A percentile compares a stretch with the other conserved stretches of the same genome.
Conservation (phyloP, 2,113 vertebrate genomes). For the Baryphthengus martii region DNA sequence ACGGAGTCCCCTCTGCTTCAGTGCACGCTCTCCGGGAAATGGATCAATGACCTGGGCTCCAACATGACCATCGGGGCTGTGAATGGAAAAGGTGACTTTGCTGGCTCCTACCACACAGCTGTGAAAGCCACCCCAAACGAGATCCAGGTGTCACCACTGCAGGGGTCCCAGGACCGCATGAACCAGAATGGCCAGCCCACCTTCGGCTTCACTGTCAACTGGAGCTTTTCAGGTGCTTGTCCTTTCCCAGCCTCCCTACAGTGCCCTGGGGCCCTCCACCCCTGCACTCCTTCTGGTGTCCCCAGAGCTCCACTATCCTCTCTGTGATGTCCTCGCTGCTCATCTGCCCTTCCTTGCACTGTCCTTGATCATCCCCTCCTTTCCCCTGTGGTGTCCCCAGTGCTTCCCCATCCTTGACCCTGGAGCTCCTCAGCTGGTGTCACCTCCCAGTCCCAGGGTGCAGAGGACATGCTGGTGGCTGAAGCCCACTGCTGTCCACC, state of each 20-base stretch:
- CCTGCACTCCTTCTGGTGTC: no score
- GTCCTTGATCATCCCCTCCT: neutral
- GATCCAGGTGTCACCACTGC: neutral
- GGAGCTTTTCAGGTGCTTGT: neutral
- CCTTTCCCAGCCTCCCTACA: accelerated
- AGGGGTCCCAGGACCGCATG: accelerated
- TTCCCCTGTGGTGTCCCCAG: accelerated
- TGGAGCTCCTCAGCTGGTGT: neutral
- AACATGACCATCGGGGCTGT: accelerated
- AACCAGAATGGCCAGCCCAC: neutral
- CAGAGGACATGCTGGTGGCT: neutral
- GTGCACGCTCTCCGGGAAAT: accelerated
- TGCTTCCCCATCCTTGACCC: neutral
- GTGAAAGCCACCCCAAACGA: accelerated
- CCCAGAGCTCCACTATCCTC: no score
- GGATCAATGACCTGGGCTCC: slow-evolving; percentile 11
- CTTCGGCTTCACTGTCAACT: neutral
- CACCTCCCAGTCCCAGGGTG: neutral
- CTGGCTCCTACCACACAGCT: accelerated
- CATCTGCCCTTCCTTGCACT: neutral
- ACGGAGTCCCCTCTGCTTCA: neutral
- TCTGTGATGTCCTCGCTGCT: accelerated
- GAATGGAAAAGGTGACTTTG: accelerated
- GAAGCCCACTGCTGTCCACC: neutral
- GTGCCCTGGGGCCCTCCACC: no score